Conservation (phyloP, 1,140 invertebrate species). For the Heliconius himera region DNA sequence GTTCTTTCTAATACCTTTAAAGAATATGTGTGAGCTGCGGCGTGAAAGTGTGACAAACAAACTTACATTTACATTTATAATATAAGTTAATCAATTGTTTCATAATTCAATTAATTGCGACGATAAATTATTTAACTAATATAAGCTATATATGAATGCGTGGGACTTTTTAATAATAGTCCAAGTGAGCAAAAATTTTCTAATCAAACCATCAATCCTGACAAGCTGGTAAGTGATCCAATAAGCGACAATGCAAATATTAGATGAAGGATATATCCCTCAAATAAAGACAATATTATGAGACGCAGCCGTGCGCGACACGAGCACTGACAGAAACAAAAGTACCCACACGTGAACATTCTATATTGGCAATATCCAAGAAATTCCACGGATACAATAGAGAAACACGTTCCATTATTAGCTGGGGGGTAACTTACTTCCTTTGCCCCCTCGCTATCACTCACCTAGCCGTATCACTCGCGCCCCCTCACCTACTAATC, state of each 20-base stretch:
- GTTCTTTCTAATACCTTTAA: too few species aligned
- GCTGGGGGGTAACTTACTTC: conserved; percentile 68
- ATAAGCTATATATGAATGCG: too few species aligned
- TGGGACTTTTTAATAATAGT: not conserved
- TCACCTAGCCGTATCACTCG: conserved; percentile 70
- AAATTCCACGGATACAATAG: conserved; percentile 73
- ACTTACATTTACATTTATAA: too few species aligned
- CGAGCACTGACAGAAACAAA: conserved; percentile 70
- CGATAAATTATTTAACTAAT: too few species aligned
- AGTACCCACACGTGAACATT: conserved; percentile 68
- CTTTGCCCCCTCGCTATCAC: conserved; percentile 72
- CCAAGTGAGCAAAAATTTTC: not conserved
- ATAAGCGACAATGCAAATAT: conserved; percentile 38
- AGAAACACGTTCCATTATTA: conserved; percentile 76
- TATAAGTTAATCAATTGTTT: too few species aligned
- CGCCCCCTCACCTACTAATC: conserved; percentile 68
- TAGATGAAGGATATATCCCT: conserved; percentile 38
- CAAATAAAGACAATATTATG: conserved; percentile 45
- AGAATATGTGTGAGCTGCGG: too few species aligned
- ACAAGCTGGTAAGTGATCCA: conserved; percentile 20
- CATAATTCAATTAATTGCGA: too few species aligned
- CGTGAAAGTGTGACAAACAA: too few species aligned
- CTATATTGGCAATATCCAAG: conserved; percentile 80
- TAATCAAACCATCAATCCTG: not conserved
- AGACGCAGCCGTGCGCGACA: conserved; percentile 38